Evolutionary conservation across 2,797 vertebrate genomes (phyloP), one percentile per base, ranked within the genome.

Genomic region (Tympanoctomys barrerae): DNA sequence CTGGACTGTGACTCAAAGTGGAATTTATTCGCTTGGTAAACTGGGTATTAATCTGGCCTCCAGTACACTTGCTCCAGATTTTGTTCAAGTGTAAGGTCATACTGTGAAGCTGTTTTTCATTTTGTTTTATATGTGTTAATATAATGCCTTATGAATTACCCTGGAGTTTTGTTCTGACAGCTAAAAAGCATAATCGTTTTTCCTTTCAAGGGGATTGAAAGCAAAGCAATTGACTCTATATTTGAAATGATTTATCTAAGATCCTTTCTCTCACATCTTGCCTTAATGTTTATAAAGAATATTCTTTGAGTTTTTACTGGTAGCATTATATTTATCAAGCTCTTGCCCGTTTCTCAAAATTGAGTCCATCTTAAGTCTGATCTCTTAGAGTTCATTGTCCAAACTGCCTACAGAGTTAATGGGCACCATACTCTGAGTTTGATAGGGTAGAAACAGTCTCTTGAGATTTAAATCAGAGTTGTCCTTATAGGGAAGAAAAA

Each of bases 101-200:
- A 97, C 96, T 98, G 96, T 89, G 95, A 97, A 98, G 98, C 98
- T 98, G 98, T 98, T 98, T 98, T 98, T 98, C 98, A 98, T 98
- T 98, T 98, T 98, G 96, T 97, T 98, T 98, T 98, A 98, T 98
- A 98, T 97, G 98, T 98, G 98, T 98, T 98, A 99, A 98, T 98
- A 98, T 98, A 99, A 98, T 98, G 98, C 98, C 97, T 98, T 98
- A 98, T 98, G 98, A 99, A 98, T 98, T 98, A 98, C 97, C 59
- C 83, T 94, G 84, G 97, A 8, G 79, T 98, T 98, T 98, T 98
- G 96, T 98, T 97, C 98, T 98, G 98, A 98, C 98, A 98, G 98
- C 98, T 98, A 98, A 98, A 98, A 98, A 98, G 98, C 98, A 97
- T 98, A 97, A 98, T 98, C 97, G 97, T 98, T 98, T 98, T 98